Base-by-base conservation (phyloP, 2,888 invertebrate species). In the Phyllotreta cruciferae region DNA sequence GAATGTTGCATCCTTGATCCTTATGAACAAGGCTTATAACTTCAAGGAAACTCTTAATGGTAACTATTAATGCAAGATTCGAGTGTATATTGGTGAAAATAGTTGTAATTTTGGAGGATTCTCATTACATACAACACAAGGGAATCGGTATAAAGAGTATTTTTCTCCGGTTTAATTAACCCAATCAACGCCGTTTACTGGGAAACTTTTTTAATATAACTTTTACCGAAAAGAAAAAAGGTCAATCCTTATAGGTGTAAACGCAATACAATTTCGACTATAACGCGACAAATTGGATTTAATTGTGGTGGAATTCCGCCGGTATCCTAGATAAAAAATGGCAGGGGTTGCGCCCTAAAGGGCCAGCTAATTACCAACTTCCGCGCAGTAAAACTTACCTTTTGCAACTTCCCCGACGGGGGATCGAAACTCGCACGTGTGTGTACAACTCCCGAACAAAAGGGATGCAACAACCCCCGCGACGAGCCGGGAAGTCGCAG, bases 171-270 rank as follows among this genome's bases (percentile, higher is more conserved):
- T 64, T 65, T 66, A 67, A 69, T 68, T 64, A 66, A 65, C 61
- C 66, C 65, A 66, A 68, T 66, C 58, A 66, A 66, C 64, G 57
- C 53, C 61, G 61, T 67, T 67, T 65, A 64, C 60, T 55, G 52
- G 24, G 38, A 47, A 66, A 65, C 56, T 62, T 66, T 62, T 62
- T 62, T 63, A 60, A 66, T 66, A 63, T 63, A 62, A 62, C 56
- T 52, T 56, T 56, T 36, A 11, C 9, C n/a, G 6, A 50, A 24
- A 24, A 24, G 24, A 35, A 14, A 36, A 50, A 50, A 50, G 50
- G 36, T 50, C 50, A 50, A 50, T 5, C n/a, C n/a, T n/a, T n/a
- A n/a, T 24, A 24, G 24, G 24, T 24, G 24, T 24, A 24, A 24
- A 24, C 24, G 24, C 24, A 24, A 24, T 24, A 24, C 24, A 1